Evolutionary conservation across 2,888 invertebrate species (phyloP), one percentile per base, ranked within the genome.

Genomic region (Andrena flavipes): DNA sequence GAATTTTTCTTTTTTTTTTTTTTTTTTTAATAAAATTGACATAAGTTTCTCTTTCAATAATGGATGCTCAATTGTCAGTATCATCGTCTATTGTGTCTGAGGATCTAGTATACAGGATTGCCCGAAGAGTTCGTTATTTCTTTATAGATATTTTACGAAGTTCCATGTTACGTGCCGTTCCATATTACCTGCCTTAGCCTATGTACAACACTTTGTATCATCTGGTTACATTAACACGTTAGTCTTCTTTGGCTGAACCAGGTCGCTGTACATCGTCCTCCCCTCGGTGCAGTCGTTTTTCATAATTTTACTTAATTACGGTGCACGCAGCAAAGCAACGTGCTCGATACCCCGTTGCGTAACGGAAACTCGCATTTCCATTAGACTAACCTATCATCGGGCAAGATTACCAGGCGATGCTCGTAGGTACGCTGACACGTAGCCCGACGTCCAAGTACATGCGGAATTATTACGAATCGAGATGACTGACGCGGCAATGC

Each of bases 311-410:
- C 23, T 33, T 54, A 75, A 68, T 73, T 68, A 68, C n/a, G 23
- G 62, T 54, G 51, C 64, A 51, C 16, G 60, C 33, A 42, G 62
- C 13, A n/a, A 20, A 49, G n/a, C 62, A 42, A 62, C 72, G 65
- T 81, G 65, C 51, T 54, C 65, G 62, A 60, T 76, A 81, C 72
- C n/a, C 67, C 60, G 72, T 85, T 85, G 78, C 30, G 59, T 76
- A 85, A 85, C 73, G 65, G 76, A 81, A 64, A 51, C 67, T 63
- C 59, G 74, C 73, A 70, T 85, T 85, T 76, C 78, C 78, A 85
- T 82, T 85, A 78, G 85, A 85, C 64, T 76, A 78, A 85, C 67
- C 64, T 85, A 85, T 63, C 75, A 78, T 76, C 73, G 65, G n/a
- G 59, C 51, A 65, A 62, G 73, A 83, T 79, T 73, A 84, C 76